Percentiles rank a stretch among this genome's conserved stretches.
phyloP scores from a whole-genome alignment of 2,113 vertebrate genomes.

The Bombycilla garrulus region DNA sequence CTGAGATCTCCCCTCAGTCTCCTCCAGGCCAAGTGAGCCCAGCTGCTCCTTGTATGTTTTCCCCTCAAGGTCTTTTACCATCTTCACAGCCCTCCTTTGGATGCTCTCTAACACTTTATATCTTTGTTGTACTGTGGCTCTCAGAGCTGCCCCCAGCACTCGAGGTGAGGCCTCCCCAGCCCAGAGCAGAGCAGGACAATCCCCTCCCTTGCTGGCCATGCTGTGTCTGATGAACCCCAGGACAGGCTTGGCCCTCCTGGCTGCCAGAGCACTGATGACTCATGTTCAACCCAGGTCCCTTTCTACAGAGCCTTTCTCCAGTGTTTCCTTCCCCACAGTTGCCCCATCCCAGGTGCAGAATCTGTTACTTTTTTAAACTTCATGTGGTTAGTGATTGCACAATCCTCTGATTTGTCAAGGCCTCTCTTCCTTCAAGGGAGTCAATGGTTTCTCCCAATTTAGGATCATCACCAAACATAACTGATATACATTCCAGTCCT shows the following conservation, averaged over 20 bases:
- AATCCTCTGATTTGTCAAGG: neutral
- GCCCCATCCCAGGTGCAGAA: neutral
- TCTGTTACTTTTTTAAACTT: neutral
- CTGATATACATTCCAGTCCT: neutral
- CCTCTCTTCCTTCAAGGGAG: neutral
- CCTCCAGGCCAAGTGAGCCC: neutral
- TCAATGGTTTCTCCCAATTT: neutral
- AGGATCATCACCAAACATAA: neutral
- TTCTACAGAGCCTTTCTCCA: neutral
- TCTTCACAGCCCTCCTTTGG: neutral
- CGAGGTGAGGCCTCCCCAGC: rapidly evolving
- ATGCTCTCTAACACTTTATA: neutral
- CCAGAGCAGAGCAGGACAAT: neutral
- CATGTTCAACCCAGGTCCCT: neutral
- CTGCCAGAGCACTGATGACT: neutral
- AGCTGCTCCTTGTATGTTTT: neutral
- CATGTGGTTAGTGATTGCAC: neutral
- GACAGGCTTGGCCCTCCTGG: rapidly evolving
- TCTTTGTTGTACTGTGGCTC: rapidly evolving
- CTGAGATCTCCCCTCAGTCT: neutral
- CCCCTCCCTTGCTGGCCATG: rapidly evolving
- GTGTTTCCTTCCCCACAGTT: neutral
- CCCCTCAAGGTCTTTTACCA: neutral
- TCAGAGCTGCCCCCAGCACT: neutral
- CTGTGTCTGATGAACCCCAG: neutral